These are phyloP conservation scores for Poicephalus gulielmi DNA, from an alignment of 2,113 vertebrate genomes.

Conservation along the genomic window DNA sequence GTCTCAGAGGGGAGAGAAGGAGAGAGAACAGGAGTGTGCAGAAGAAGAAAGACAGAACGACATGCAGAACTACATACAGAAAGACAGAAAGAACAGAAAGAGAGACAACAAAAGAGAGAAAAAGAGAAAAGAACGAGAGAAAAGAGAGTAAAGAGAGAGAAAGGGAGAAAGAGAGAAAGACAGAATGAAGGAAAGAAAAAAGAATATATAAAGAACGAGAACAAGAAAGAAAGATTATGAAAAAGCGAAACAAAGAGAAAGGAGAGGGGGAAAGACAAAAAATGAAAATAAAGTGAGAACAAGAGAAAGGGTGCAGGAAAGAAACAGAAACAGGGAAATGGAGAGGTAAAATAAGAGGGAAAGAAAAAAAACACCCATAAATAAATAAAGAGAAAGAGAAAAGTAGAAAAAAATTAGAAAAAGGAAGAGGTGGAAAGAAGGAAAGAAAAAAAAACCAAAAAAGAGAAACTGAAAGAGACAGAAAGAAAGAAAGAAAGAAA, in stretches of 20 bases:
- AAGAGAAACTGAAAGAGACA: background rate
- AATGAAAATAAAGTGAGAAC: background rate
- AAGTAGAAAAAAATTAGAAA: background rate
- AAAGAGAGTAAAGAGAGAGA: background rate
- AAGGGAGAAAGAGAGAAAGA: fast-evolving
- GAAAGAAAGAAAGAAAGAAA: background rate
- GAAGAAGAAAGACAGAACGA: background rate
- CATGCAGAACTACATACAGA: background rate
- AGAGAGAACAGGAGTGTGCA: background rate
- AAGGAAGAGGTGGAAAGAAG: background rate
- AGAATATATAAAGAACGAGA: background rate
- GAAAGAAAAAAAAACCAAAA: background rate
- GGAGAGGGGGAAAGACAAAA: background rate
- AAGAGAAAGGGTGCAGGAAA: background rate
- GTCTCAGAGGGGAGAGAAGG: background rate
- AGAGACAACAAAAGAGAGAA: background rate
- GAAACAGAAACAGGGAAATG: background rate
- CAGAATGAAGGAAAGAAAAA: fast-evolving
- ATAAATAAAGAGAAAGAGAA: background rate
- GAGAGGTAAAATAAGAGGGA: background rate
- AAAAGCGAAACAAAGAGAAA: background rate
- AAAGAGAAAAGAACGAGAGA: too few relatives aligned
- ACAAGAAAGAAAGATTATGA: background rate
- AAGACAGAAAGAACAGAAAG: background rate
- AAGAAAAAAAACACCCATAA: background rate